Base-by-base conservation (phyloP, 2,888 invertebrate genomes). In the Dynastes tityus region DNA sequence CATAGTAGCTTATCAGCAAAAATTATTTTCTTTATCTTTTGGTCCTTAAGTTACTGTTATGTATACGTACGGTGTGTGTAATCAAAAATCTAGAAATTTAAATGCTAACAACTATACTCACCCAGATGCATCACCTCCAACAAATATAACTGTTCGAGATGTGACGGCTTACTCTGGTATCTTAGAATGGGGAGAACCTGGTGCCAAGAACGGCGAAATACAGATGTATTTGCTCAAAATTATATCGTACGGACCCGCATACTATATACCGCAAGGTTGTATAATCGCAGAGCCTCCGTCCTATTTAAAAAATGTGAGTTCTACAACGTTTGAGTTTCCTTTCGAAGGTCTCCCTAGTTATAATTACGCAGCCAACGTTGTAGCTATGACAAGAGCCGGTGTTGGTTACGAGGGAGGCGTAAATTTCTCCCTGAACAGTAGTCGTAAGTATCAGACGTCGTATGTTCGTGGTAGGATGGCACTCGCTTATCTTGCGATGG, bases 211-310 rank as follows among this genome's bases (percentile, higher is more conserved):
- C 61, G 82, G 82, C 13, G 11, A 61, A 65, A 51, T 82, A 27
- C 53, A 8, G 40, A 37, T 45, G 9, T 82, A 82, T 55, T n/a
- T 37, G 3, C 13, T 82, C 22, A 9, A 67, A 22, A 68, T 82
- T 27, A 29, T 32, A 13, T 65, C 55, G 16, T 37, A 67, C n/a
- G 77, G 75, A 1, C 76, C 81, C 5, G 13, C 68, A 2, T 76
- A 81, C 68, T 63, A 32, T 5, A 58, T 81, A n/a, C 77, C 78
- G 4, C n/a, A 75, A 1, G 76, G 67, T 73, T 82, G 82, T 65
- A 16, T 2, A 3, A 13, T 73, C 11, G 27, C 2, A 4, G 3
- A 40, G 1, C 22, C 13, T 3, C 2, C 9, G 13, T 8, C 13
- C 11, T 37, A 73, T 11, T 16, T 6, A 1, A 4, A 6, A 9